Conservation (phyloP, 2,888 invertebrate genomes). For the Drosophila atripex region DNA sequence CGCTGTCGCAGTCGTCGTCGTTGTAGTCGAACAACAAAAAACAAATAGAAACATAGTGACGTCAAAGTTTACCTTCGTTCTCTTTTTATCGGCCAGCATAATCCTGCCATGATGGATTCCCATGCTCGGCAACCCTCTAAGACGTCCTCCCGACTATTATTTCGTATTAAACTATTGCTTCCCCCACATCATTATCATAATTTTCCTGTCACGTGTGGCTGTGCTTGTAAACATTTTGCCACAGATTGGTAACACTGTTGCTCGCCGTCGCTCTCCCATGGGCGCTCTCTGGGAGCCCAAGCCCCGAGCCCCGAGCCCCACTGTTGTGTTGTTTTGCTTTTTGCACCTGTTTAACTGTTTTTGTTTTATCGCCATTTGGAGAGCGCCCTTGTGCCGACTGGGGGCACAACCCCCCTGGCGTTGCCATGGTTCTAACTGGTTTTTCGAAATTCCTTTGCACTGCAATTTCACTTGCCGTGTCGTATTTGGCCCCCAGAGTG, state of each 20-base stretch:
- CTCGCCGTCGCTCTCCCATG: conserved; percentile 5
- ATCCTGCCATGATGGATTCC: background rate
- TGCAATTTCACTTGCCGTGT: conserved; percentile 65
- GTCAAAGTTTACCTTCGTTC: conserved; percentile 69
- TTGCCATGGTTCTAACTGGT: conserved; percentile 66
- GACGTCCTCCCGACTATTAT: background rate
- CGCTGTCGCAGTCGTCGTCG: conserved; percentile 47
- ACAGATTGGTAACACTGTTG: background rate
- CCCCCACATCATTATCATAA: background rate
- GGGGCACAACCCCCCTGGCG: conserved; percentile 11
- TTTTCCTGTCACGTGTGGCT: background rate
- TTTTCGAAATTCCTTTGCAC: conserved; percentile 57
- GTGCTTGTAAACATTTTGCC: conserved; percentile 1
- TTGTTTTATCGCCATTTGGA: conserved; percentile 44
- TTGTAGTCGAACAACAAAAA: conserved; percentile 7
- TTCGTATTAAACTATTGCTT: background rate
- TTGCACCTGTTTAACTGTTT: conserved; percentile 77
- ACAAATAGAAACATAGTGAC: conserved; percentile 43
- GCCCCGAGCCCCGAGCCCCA: background rate
- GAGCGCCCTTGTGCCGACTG: conserved; percentile 4
- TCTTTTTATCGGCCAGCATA: conserved; percentile 55
- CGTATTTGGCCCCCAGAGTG: conserved; percentile 41
- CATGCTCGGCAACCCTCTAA: background rate
- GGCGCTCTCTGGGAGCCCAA: conserved; percentile 27
- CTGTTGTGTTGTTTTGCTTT: conserved; percentile 57